These are phyloP conservation scores for Eclectus roratus DNA, from an alignment of 2,113 vertebrate genomes.

Conservation along the genomic window DNA sequence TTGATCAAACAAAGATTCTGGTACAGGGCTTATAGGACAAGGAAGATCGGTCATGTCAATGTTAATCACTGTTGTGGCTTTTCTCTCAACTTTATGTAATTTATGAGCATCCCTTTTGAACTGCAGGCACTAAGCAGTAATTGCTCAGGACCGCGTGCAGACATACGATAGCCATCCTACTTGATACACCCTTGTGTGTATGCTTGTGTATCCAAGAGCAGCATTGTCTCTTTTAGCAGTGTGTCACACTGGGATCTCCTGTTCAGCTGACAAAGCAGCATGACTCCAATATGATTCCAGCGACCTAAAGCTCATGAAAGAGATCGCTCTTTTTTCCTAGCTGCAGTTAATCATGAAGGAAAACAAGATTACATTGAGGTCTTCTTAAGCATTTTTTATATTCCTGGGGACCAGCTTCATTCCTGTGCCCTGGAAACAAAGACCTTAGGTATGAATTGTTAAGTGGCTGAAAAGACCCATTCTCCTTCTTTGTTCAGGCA, in stretches of 20 bases:
- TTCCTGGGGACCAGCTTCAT: background rate
- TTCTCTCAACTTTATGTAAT: background rate
- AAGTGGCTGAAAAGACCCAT: conserved; percentile 39
- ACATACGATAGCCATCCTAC: background rate
- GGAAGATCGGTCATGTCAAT: background rate
- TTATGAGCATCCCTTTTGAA: background rate
- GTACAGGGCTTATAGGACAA: background rate
- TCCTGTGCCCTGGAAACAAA: conserved; percentile 46
- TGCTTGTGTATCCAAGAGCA: background rate
- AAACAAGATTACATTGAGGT: conserved; percentile 28
- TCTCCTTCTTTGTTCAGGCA: conserved; percentile 38
- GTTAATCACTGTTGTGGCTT: background rate
- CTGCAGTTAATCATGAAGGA: conserved; percentile 34
- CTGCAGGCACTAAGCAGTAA: background rate
- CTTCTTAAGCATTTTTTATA: background rate
- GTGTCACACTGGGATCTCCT: background rate
- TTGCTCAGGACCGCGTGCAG: background rate
- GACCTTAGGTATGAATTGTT: conserved; percentile 40
- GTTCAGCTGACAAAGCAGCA: conserved; percentile 44
- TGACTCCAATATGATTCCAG: conserved; percentile 26
- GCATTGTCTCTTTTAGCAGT: background rate
- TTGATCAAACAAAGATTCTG: background rate
- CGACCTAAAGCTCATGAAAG: conserved; percentile 24
- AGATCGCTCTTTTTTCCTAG: background rate
- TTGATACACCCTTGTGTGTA: background rate